These are phyloP conservation scores for Myotis myotis DNA, from an alignment of 2,797 vertebrate genomes.

Conservation along the genomic window DNA sequence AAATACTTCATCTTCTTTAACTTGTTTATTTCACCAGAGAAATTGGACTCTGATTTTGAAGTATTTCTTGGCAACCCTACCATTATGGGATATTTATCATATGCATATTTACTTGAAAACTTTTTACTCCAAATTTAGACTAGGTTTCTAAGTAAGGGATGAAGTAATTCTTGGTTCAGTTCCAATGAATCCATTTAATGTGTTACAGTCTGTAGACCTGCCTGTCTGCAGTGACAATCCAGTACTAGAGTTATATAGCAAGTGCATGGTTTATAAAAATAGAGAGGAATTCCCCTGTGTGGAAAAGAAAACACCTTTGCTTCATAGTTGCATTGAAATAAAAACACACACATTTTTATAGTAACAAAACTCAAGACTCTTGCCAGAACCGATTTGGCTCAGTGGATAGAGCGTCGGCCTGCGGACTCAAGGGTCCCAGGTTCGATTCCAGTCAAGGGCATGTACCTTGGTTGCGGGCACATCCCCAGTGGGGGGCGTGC, in stretches of 20 bases:
- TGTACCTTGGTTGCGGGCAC: too few species aligned
- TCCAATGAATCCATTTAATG: constrained; percentile 65
- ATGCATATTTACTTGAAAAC: constrained; percentile 52
- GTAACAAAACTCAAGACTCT: neutral
- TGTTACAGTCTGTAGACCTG: neutral
- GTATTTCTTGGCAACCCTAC: neutral
- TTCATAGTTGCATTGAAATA: constrained; percentile 16
- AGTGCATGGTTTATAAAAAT: neutral
- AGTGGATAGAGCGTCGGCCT: too few species aligned
- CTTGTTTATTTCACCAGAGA: constrained; percentile 22
- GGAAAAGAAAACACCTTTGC: constrained; percentile 23
- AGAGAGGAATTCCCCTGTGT: neutral
- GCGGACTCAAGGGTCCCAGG: too few species aligned
- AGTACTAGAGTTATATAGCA: constrained; percentile 7
- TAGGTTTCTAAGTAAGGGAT: constrained; percentile 54
- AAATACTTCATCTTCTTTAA: constrained; percentile 26
- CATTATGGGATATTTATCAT: constrained; percentile 15
- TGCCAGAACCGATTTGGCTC: neutral
- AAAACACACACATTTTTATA: neutral
- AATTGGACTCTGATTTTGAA: constrained; percentile 29
- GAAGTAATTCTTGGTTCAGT: constrained; percentile 61
- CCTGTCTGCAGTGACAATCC: neutral
- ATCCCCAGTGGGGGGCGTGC: too few species aligned
- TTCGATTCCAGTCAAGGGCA: too few species aligned
- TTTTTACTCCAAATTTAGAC: constrained; percentile 49